A percentile compares a stretch with the other conserved stretches of the same genome.
Conservation (phyloP, 2,113 vertebrate species). For the Tapirus terrestris region DNA sequence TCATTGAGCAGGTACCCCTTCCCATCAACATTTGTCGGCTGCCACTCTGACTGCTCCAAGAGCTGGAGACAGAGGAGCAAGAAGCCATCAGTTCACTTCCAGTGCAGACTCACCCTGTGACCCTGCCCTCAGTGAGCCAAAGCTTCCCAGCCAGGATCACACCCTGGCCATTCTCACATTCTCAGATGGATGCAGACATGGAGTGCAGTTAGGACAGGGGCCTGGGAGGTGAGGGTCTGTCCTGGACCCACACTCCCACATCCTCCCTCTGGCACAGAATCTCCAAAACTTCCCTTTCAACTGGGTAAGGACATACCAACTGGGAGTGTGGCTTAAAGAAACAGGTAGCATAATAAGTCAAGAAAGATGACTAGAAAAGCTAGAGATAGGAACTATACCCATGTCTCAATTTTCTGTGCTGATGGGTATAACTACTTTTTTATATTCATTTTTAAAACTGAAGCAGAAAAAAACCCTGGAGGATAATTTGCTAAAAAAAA, state of each 20-base stretch:
- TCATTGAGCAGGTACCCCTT: conserved; percentile 88
- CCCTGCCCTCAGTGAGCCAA: not conserved
- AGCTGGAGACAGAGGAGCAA: conserved; percentile 75
- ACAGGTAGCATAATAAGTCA: not conserved
- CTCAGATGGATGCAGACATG: not conserved
- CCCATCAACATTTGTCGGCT: conserved; percentile 82
- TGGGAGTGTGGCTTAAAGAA: not conserved
- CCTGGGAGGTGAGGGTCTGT: not conserved
- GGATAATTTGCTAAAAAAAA: not conserved
- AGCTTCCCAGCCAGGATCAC: not conserved
- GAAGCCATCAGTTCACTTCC: not conserved
- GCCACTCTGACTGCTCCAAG: conserved; percentile 84
- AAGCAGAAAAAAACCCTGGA: not conserved
- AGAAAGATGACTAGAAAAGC: conserved; percentile 25
- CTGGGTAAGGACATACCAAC: not conserved
- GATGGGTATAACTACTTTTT: not conserved
- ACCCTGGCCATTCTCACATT: not conserved
- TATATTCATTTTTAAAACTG: conserved; percentile 44
- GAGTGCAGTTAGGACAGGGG: not conserved
- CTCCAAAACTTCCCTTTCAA: not conserved
- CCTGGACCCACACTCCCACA: not conserved
- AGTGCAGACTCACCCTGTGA: not conserved
- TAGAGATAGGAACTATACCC: not conserved
- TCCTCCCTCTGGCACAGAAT: not conserved
- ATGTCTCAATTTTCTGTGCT: not conserved